These are phyloP conservation scores for Camponotus fellah DNA, from an alignment of 2,888 invertebrate species.

Conservation along the genomic window DNA sequence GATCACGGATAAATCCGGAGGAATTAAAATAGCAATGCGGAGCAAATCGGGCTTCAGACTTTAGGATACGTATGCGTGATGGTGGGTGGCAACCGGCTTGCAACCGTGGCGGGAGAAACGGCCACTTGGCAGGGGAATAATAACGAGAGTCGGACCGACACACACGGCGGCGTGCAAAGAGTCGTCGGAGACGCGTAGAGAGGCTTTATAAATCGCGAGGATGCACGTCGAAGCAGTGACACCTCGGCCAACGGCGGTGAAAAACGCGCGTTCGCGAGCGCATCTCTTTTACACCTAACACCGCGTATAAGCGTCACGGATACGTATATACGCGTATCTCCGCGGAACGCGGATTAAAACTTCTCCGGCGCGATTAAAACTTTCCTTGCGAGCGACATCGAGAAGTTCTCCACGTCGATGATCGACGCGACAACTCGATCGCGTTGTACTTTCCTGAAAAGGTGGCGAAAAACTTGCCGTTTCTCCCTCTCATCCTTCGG, in stretches of 20 bases:
- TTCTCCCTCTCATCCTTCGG: background rate
- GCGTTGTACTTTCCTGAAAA: background rate
- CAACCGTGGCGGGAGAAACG: conserved; percentile 45
- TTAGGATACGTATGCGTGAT: conserved; percentile 16
- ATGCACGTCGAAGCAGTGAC: conserved; percentile 77
- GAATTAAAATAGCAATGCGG: background rate
- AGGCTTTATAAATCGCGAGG: conserved; percentile 81
- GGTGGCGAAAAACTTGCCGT: background rate
- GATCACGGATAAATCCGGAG: background rate
- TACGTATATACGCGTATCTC: background rate
- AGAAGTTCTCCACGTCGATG: conserved; percentile 30
- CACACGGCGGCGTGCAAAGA: conserved; percentile 47
- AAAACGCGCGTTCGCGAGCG: conserved; percentile 32
- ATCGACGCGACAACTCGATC: conserved; percentile 27
- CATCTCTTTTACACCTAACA: conserved; percentile 8
- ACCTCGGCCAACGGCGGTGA: conserved; percentile 65
- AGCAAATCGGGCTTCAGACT: conserved; percentile 2
- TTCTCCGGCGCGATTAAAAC: background rate
- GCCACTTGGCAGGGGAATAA: conserved; percentile 75
- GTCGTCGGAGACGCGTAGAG: conserved; percentile 62
- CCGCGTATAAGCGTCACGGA: background rate
- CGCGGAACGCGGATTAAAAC: conserved; percentile 23
- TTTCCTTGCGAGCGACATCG: conserved; percentile 14
- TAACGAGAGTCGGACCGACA: conserved; percentile 62
- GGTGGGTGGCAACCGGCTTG: conserved; percentile 55